These are phyloP conservation scores for Tetramorium parvispinum DNA, from an alignment of 1,140 invertebrate genomes.

Conservation along the genomic window DNA sequence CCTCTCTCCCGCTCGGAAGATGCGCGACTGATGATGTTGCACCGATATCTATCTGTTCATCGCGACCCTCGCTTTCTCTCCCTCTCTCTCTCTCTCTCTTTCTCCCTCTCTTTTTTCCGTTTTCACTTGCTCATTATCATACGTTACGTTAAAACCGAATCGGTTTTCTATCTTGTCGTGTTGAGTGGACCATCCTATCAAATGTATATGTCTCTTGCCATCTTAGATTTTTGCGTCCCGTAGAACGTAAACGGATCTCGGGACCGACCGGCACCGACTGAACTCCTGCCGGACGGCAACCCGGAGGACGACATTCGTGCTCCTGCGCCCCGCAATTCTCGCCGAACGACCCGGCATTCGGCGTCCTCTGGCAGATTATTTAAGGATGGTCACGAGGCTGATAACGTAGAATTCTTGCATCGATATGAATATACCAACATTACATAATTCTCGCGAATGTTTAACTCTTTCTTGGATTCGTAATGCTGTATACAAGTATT, in stretches of 20 bases:
- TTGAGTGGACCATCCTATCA: constrained; percentile 76
- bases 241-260: constrained; percentile 78
- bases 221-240: constrained; percentile 72
- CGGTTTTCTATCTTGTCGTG: constrained; percentile 40
- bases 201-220: constrained; percentile 79
- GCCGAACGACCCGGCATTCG: neutral
- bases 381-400: neutral
- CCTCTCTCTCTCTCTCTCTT: constrained; percentile 8
- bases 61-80: neutral
- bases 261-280: constrained; percentile 80
- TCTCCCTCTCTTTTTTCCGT: neutral
- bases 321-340: constrained; percentile 61
- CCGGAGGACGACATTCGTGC: constrained; percentile 63
- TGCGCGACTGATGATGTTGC: constrained; percentile 41
- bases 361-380: neutral
- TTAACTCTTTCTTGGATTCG: neutral
- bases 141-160: constrained; percentile 18
- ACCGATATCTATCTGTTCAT: constrained; percentile 61
- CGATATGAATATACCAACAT: neutral
- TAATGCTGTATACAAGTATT: neutral
- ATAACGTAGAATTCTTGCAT: neutral
- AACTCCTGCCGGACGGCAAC: constrained; percentile 79
- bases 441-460: neutral
- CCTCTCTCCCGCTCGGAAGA: neutral
- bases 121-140: constrained; percentile 59